A percentile compares a stretch with the other conserved stretches of the same genome.
These are phyloP conservation scores for Pelosia muscerda DNA, from an alignment of 2,888 invertebrate genomes.

Conservation along the genomic window DNA sequence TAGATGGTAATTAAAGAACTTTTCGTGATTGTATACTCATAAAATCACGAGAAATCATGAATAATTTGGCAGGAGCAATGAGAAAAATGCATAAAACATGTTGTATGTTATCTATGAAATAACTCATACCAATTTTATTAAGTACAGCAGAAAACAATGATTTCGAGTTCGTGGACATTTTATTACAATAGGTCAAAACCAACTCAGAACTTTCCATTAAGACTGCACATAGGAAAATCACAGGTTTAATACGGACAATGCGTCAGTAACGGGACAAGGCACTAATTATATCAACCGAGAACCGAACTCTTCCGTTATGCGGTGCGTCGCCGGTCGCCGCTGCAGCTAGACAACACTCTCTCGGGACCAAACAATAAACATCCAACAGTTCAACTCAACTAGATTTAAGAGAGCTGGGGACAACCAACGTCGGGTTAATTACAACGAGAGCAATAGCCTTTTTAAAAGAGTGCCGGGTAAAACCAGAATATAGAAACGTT, in stretches of 20 bases:
- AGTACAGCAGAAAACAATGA: slow-evolving; percentile 15
- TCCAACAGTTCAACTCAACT: slow-evolving; percentile 27
- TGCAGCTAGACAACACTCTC: slow-evolving; percentile 56
- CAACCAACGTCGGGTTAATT: slow-evolving; percentile 25
- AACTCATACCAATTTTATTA: background rate
- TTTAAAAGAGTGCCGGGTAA: slow-evolving; percentile 31
- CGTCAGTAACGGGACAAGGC: slow-evolving; percentile 79
- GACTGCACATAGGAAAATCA: slow-evolving; percentile 79
- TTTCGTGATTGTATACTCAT: too few species aligned
- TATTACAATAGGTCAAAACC: slow-evolving; percentile 68
- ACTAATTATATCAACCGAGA: slow-evolving; percentile 82
- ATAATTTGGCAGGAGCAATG: background rate
- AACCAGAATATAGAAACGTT: slow-evolving; percentile 31
- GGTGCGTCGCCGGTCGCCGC: slow-evolving; percentile 35
- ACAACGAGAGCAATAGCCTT: slow-evolving; percentile 25
- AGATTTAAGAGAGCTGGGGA: slow-evolving; percentile 30
- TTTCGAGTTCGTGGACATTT: slow-evolving; percentile 33
- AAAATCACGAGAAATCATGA: background rate
- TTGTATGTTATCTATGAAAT: slow-evolving; percentile 8
- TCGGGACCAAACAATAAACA: slow-evolving; percentile 56
- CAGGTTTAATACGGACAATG: slow-evolving; percentile 80
- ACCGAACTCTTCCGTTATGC: slow-evolving; percentile 76
- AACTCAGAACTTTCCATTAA: slow-evolving; percentile 72
- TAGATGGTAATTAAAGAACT: background rate
- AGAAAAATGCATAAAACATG: background rate